Percentiles rank a stretch among this genome's conserved stretches.
These are phyloP conservation scores for Bagarius yarrelli DNA, from an alignment of 2,113 vertebrate genomes.

Conservation along the genomic window DNA sequence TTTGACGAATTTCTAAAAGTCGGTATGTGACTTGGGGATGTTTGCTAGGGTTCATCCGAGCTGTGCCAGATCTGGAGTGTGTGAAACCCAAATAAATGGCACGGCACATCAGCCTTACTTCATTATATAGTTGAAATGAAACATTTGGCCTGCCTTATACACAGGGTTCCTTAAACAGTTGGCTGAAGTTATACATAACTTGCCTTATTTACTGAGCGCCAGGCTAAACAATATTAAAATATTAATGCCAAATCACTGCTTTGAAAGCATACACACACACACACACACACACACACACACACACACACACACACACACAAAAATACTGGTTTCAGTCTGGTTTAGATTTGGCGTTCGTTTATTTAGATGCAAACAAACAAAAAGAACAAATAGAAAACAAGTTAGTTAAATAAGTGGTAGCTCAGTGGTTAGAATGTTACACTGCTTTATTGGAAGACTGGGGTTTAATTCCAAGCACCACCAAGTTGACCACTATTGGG, in stretches of 20 bases:
- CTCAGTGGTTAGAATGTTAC: too few relatives aligned
- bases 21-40: too few relatives aligned
- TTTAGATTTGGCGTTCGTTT: background rate
- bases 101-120: background rate
- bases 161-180: background rate
- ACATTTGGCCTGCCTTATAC: background rate
- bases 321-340: background rate
- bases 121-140: constrained; percentile 11
- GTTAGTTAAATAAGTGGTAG: too few relatives aligned
- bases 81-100: constrained; percentile 14
- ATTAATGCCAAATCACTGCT: background rate
- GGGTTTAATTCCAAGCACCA: too few relatives aligned
- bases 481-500: too few relatives aligned
- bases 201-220: background rate
- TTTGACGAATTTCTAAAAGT: too few relatives aligned
- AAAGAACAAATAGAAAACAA: background rate
- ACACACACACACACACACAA: background rate
- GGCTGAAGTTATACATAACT: background rate
- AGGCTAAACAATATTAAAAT: background rate
- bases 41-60: background rate
- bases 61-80: background rate
- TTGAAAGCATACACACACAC: too few relatives aligned
- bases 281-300: too few relatives aligned
- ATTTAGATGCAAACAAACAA: background rate
- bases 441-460: too few relatives aligned